Percentiles rank a stretch among this genome's conserved stretches.
phyloP scores from a whole-genome alignment of 1,140 invertebrate species.

The Pantala flavescens region DNA sequence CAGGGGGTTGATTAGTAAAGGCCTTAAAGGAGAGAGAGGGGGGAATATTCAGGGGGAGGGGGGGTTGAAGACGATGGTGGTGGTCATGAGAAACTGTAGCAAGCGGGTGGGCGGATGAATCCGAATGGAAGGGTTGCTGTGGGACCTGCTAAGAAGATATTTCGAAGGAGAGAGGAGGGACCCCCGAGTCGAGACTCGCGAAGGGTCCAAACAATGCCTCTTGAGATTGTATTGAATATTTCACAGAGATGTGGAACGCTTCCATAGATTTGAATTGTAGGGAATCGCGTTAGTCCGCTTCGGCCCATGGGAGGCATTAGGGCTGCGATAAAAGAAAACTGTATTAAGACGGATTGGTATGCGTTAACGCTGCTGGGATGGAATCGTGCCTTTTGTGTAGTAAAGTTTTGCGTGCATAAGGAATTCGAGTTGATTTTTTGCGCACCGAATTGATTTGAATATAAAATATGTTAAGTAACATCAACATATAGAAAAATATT shows the following conservation, averaged over 20 bases:
- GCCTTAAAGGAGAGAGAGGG: neutral
- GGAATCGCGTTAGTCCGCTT: neutral
- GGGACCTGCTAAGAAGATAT: neutral
- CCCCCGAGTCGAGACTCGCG: neutral
- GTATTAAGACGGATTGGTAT: too few species aligned
- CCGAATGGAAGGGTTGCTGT: neutral
- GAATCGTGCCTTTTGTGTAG: too few species aligned
- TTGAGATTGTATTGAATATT: constrained; percentile 4
- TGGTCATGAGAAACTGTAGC: neutral
- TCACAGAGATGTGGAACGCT: neutral
- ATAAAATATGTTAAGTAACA: too few species aligned
- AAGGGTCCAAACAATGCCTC: constrained; percentile 3
- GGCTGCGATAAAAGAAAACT: neutral
- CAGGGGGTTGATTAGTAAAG: neutral
- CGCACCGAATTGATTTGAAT: too few species aligned
- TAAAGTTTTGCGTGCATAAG: too few species aligned
- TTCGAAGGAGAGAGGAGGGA: neutral
- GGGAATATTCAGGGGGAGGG: neutral
- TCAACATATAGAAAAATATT: too few species aligned
- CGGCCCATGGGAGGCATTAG: neutral
- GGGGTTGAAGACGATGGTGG: neutral
- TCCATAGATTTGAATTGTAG: neutral
- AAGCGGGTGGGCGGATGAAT: neutral
- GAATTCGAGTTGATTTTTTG: too few species aligned
- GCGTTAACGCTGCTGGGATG: too few species aligned